Evolutionary conservation across 2,113 vertebrate species (phyloP).

Genomic region (pig (Sus scrofa)): T2T-Sscrofa CM000814.6:82597001-82597500

Average conservation of each 20-base stretch:
- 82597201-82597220: neutral
- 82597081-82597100: conserved; percentile 63
- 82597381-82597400: neutral
- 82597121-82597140: conserved; percentile 32
- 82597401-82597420: conserved; percentile 9
- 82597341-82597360: neutral
- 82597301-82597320: neutral
- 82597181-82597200: neutral
- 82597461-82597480: neutral
- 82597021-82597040: conserved; percentile 56
- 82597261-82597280: neutral
- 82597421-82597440: neutral
- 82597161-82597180: neutral
- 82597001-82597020: conserved; percentile 51
- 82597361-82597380: neutral
- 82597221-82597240: conserved; percentile 37
- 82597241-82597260: neutral
- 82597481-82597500: neutral
- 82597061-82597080: conserved; percentile 7
- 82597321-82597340: conserved; percentile 54
- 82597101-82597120: neutral
- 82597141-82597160: conserved; percentile 15
- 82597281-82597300: neutral
- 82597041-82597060: conserved; percentile 22
- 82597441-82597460: neutral